A percentile compares a stretch with the other conserved stretches of the same genome.
Conservation (phyloP, 2,113 vertebrate species). For the Aptenodytes forsteri region DNA sequence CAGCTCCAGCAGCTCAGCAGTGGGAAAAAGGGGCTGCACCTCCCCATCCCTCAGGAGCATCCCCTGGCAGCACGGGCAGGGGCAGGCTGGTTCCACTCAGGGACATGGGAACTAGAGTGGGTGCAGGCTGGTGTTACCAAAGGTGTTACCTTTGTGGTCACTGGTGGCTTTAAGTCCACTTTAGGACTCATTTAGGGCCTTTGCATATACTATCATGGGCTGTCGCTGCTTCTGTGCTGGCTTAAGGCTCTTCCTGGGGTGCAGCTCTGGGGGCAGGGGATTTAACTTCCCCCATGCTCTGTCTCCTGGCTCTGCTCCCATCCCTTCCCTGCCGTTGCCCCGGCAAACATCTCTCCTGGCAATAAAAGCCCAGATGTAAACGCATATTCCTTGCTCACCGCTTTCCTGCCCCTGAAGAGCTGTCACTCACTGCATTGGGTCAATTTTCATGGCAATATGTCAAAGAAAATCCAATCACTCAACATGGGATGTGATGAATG, state of each 20-base stretch:
- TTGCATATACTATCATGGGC: neutral
- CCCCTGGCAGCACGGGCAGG: neutral
- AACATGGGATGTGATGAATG: constrained; percentile 27
- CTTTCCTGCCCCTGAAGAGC: constrained; percentile 24
- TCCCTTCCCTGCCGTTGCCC: neutral
- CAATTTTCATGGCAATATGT: constrained; percentile 59
- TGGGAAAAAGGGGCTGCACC: neutral
- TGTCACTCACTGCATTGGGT: constrained; percentile 38
- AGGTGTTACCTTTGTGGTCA: neutral
- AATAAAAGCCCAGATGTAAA: neutral
- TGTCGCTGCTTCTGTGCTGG: neutral
- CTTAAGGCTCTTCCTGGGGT: neutral
- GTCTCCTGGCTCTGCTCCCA: neutral
- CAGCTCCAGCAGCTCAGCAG: neutral
- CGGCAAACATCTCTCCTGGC: neutral
- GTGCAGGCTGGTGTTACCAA: neutral
- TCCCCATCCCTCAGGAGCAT: neutral
- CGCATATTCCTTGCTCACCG: neutral
- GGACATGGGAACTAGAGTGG: neutral
- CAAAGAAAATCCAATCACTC: constrained; percentile 65
- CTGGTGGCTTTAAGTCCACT: neutral
- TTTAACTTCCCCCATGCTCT: neutral
- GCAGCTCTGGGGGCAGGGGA: neutral
- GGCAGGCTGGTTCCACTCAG: neutral
- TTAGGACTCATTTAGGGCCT: neutral